Conservation (phyloP, 2,888 invertebrate genomes). For the Cinara cedri region DNA sequence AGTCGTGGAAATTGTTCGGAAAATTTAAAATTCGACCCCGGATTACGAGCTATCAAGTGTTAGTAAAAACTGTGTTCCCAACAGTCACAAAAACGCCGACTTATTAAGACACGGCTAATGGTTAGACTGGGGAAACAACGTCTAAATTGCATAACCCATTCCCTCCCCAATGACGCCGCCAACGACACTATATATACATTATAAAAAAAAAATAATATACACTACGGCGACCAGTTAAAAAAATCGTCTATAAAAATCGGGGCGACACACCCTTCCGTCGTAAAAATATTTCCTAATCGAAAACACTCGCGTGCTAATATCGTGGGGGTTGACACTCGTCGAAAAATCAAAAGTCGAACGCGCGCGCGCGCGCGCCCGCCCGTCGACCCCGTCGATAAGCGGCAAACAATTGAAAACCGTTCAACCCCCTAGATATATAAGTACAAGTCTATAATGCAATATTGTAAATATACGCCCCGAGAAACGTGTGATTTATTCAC, state of each 20-base stretch:
- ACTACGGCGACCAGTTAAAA: no score
- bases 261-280: background rate
- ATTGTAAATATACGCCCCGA: slow-evolving; percentile 5
- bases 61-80: no score
- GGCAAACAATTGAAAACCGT: slow-evolving; percentile 45
- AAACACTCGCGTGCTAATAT: background rate
- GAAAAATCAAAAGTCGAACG: slow-evolving; percentile 47
- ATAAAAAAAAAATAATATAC: background rate
- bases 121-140: no score
- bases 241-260: background rate
- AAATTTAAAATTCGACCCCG: no score
- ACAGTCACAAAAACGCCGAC: no score
- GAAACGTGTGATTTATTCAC: slow-evolving; percentile 28
- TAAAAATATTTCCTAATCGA: slow-evolving; percentile 42
- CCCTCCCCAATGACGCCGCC: no score
- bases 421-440: slow-evolving; percentile 33
- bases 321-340: slow-evolving; percentile 41
- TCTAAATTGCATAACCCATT: no score
- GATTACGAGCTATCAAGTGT: no score
- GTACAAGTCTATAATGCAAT: background rate
- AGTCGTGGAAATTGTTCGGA: no score
- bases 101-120: no score
- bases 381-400: slow-evolving; percentile 22
- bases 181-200: background rate
- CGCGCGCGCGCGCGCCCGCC: background rate